Conservation (phyloP, 2,797 vertebrate species). For the Todus mexicanus region DNA sequence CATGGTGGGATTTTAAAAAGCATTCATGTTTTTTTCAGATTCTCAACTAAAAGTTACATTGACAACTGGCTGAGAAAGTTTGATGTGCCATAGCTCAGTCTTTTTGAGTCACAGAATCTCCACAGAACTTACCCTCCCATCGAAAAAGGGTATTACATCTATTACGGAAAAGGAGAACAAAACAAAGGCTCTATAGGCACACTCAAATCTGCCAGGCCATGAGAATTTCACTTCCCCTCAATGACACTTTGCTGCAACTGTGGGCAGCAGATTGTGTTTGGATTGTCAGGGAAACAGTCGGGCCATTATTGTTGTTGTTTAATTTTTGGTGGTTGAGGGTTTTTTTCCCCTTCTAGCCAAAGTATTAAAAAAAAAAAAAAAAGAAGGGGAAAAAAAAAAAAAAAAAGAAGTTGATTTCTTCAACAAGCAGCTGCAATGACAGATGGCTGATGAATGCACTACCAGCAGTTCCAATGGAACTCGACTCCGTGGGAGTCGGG, state of each 20-base stretch:
- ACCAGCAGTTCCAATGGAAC: constrained; percentile 73
- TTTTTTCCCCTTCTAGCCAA: neutral
- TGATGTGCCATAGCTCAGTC: neutral
- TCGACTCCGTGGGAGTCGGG: constrained; percentile 69
- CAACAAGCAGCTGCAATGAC: constrained; percentile 69
- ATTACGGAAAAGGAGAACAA: neutral
- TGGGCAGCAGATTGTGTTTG: constrained; percentile 61
- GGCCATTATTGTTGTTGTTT: constrained; percentile 64
- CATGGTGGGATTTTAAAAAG: neutral
- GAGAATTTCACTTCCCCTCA: constrained; percentile 5
- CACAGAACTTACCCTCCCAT: neutral
- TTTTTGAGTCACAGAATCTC: neutral
- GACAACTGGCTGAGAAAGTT: constrained; percentile 3
- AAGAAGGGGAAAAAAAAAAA: accelerated
- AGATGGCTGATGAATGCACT: constrained; percentile 71
- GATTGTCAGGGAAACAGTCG: constrained; percentile 47
- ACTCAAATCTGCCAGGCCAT: neutral
- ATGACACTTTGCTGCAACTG: constrained; percentile 7
- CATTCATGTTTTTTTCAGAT: neutral
- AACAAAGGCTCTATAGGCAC: neutral
- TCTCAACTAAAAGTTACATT: neutral
- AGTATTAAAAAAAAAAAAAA: constrained; percentile 32
- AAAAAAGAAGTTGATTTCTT: constrained; percentile 47
- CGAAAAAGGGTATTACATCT: neutral
- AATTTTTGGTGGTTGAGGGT: constrained; percentile 20